These are phyloP conservation scores for Bombus pyrosoma DNA, from an alignment of 1,140 invertebrate species.

Conservation along the genomic window DNA sequence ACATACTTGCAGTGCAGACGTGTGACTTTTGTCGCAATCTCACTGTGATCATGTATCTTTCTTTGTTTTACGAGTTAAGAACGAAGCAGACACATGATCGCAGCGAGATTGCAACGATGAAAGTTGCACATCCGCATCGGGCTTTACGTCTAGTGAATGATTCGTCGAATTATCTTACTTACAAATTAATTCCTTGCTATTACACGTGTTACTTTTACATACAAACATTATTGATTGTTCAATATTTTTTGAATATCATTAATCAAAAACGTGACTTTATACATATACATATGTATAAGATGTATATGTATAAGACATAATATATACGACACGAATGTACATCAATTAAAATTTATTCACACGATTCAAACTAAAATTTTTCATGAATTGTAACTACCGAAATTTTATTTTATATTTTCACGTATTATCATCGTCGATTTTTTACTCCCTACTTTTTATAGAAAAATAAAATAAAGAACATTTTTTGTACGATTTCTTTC, in stretches of 20 bases:
- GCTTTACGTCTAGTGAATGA: no score
- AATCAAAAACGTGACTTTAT: not conserved
- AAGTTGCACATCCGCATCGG: no score
- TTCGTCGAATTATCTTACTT: not conserved
- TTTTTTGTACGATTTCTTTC: slow-evolving; percentile 1
- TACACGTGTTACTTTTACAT: not conserved
- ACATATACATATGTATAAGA: not conserved
- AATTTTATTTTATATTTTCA: not conserved
- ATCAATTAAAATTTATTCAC: not conserved
- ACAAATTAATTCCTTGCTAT: not conserved
- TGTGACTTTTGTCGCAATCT: no score
- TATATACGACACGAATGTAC: no score
- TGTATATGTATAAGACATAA: not conserved
- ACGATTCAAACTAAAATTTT: not conserved
- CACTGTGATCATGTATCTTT: no score
- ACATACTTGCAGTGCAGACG: not conserved
- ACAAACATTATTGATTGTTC: not conserved
- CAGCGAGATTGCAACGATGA: no score
- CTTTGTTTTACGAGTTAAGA: no score
- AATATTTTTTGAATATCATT: not conserved
- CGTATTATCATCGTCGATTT: no score
- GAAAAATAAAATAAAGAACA: no score
- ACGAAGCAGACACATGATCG: no score
- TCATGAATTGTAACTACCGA: not conserved
- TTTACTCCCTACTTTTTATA: no score